These are phyloP conservation scores for Oreohelix idahoensis DNA, from an alignment of 1,140 invertebrate species.

Conservation along the genomic window DNA sequence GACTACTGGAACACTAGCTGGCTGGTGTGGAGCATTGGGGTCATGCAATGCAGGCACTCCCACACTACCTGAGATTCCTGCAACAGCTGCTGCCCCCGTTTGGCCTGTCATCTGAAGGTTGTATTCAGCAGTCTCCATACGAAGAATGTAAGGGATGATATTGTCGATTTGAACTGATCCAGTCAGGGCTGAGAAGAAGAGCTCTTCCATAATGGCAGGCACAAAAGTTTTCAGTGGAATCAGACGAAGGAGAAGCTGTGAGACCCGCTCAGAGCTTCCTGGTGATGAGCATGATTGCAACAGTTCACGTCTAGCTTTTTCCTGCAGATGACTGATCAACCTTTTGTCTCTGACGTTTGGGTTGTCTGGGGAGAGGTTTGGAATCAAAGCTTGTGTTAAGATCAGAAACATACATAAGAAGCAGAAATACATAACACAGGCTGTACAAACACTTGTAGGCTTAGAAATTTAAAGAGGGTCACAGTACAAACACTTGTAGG, in stretches of 20 bases:
- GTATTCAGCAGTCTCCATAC: constrained; percentile 79
- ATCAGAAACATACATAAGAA: no score
- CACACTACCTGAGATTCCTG: constrained; percentile 29
- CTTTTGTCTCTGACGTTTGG: constrained; percentile 54
- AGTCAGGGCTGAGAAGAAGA: constrained; percentile 92
- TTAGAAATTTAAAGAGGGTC: no score
- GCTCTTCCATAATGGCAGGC: constrained; percentile 87
- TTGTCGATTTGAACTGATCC: constrained; percentile 94
- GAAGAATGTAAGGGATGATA: constrained; percentile 91
- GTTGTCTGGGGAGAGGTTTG: constrained; percentile 54
- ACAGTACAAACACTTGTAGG: no score
- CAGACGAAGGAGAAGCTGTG: constrained; percentile 82
- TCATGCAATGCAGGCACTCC: constrained; percentile 38
- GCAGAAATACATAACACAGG: no score
- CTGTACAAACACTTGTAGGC: no score
- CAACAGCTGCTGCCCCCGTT: constrained; percentile 32
- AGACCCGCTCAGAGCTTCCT: constrained; percentile 75
- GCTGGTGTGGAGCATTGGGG: constrained; percentile 27
- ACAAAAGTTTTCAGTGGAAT: constrained; percentile 85
- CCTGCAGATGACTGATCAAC: constrained; percentile 81
- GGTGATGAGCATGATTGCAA: constrained; percentile 75
- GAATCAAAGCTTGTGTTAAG: not conserved
- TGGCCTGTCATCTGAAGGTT: constrained; percentile 68
- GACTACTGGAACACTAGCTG: constrained; percentile 31
- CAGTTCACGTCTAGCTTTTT: constrained; percentile 81